Evolutionary conservation across 2,113 vertebrate species (phyloP), one percentile per base, ranked within the genome.

Genomic region (Seriola aureovittata): DNA sequence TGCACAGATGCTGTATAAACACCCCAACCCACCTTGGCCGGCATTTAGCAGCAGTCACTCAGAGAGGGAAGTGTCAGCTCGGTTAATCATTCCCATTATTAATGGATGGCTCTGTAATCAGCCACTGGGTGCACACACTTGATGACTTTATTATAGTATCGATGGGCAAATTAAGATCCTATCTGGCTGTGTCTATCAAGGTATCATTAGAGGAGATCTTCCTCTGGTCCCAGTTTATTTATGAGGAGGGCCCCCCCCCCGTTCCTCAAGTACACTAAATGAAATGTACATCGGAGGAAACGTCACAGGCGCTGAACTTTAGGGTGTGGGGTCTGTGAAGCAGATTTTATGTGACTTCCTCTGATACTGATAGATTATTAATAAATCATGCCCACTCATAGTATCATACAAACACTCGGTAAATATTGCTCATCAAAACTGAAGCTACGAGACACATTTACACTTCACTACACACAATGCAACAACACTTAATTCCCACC

Each of bases 1-100:
- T 63, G 81, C 81, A 85, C 82, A 71, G 66, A 88, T 88, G 90
- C 74, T 72, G 60, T 71, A 67, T 81, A 75, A 85, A 87, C 70
- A 76, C 48, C n/a, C 42, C 42, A 57, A 4, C 82, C 60, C 75
- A n/a, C 69, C 84, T 79, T 67, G 86, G 81, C 79, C 75, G 40
- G 77, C 64, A 8, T 88, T 90, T 80, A 86, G 77, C 77, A 59
- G 60, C 71, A 78, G 85, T 73, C 82, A 25, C 60, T 79, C 6
- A 36, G 77, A 9, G 75, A 80, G 57, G 54, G 55, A 77, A 50
- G 71, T 68, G 79, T 80, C 77, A 57, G 55, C 65, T 70, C 25
- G 16, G 75, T 72, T 87, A 80, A 91, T 88, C 23, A n/a, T 76
- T 71, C 25, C 75, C 40, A 44, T 89, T 88, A 87, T 77, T 80